Evolutionary conservation across 2,888 invertebrate genomes (phyloP).

Genomic region (Morpho helenor): DNA sequence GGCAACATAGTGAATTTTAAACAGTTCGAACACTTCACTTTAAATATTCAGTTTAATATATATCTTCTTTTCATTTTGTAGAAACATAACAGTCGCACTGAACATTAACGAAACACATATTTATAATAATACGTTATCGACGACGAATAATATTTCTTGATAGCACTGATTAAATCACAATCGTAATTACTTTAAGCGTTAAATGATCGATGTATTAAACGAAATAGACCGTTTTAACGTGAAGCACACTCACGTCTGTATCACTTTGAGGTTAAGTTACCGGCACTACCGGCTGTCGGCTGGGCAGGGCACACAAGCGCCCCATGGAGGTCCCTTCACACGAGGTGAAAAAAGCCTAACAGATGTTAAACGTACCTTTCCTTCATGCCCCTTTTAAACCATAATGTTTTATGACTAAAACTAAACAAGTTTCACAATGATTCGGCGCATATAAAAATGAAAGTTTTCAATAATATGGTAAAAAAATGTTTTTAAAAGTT

Average conservation of each 20-base stretch:
- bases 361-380: constrained; percentile 26
- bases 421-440: neutral
- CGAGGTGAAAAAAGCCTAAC: constrained; percentile 44
- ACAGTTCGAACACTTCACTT: constrained; percentile 13
- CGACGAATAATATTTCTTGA: constrained; percentile 4
- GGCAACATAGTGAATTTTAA: constrained; percentile 8
- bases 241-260: constrained; percentile 73
- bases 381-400: constrained; percentile 12
- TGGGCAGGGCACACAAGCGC: constrained; percentile 57
- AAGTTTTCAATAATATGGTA: too few species aligned
- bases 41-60: neutral
- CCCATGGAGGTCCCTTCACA: constrained; percentile 47
- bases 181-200: constrained; percentile 3
- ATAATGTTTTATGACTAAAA: constrained; percentile 1
- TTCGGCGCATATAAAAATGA: too few species aligned
- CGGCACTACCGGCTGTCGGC: constrained; percentile 68
- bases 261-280: constrained; percentile 78
- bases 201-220: constrained; percentile 29
- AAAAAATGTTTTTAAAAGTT: too few species aligned
- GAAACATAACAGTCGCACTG: neutral
- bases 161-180: constrained; percentile 9
- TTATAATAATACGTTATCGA: constrained; percentile 5
- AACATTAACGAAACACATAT: neutral
- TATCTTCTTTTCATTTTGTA: too few species aligned
- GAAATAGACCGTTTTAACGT: constrained; percentile 60